Evolutionary conservation across 2,113 vertebrate species (phyloP), one percentile per base, ranked within the genome.

Genomic region (Stigmatopora nigra): DNA sequence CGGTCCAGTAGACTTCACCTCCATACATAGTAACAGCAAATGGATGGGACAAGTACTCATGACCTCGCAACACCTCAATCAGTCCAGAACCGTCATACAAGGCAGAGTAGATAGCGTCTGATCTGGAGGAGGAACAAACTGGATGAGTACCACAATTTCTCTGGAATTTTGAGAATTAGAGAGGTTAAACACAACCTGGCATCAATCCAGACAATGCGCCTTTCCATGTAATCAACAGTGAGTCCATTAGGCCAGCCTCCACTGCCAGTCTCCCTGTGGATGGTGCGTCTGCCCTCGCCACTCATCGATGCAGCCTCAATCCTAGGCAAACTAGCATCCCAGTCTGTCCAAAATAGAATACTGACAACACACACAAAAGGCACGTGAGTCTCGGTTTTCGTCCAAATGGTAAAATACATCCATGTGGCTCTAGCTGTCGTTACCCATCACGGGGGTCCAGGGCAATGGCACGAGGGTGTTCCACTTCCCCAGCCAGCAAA

Each of bases 261-360:
- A 0, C 90, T 95, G 58, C 96, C 94, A 0, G 94, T 98, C 88
- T 98, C 96, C 69, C 94, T 93, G 75, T 98, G 95, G 81, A 98
- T 96, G 53, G 93, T 95, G 22, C 95, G 93, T 14, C 95, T 91
- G 51, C 96, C 96, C 0, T 78, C 91, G 0, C 95, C 95, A 0
- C 95, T 98, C 95, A 98, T 98, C 68, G 96, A 98, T 12, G 95
- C 95, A 0, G 95, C 96, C 82, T 98, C 96, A 0, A 98, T 98
- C 62, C 96, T 91, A 11, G 96, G 96, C 83, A 96, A 80, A 84
- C 93, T 97, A 72, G 96, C 95, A 0, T 98, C 96, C 96, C 96
- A 98, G 79, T 98, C 96, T 0, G 95, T 98, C 96, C 96, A 98
- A 85, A 98, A 98, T 7, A 98, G 91, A 80, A 97, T 98, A 76